Evolutionary conservation across 2,113 vertebrate genomes (phyloP), one percentile per base, ranked within the genome.

Genomic region (Nothoprocta perdicaria): DNA sequence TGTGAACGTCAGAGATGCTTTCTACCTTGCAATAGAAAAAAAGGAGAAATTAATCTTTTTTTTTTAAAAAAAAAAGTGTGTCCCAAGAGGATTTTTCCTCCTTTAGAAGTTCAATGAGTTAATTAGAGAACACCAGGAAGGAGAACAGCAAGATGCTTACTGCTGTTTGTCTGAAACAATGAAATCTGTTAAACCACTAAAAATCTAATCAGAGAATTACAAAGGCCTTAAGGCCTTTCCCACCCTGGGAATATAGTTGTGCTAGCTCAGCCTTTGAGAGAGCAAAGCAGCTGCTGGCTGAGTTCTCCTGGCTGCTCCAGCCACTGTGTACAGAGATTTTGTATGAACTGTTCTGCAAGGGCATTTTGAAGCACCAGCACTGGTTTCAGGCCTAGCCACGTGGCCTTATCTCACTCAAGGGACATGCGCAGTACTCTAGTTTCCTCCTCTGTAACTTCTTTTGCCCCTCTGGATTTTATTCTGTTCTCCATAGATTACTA

Each of bases 301-400:
- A 87, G 27, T 22, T 80, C 41, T 18, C 1, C 80, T 67, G 22
- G 33, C 61, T 80, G 31, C 11, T 46, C 24, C 62, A 78, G 0
- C 8, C 21, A 12, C 23, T 12, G 2, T 1, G 15, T 15, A n/a
- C 12, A 9, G 46, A 78, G 52, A 38, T 68, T 80, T 80, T 72
- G 10, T 33, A 38, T 35, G 35, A 52, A 33, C 38, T 68, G 22
- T 43, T 89, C 74, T 31, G 29, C 12, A 14, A 1, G 0, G 7
- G 8, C 7, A 15, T 75, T 84, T 73, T 79, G 45, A 41, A 89
- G 80, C 26, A 38, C 40, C 33, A 10, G 4, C 35, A 4, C 3
- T 24, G 41, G 38, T 83, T 41, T 76, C 29, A 63, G 13, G 18
- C 9, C 5, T 2, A 10, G 33, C 45, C 24, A 29, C 0, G 0